These are phyloP conservation scores for Tragelaphus imberbis DNA, from an alignment of 2,113 vertebrate genomes.

Conservation along the genomic window DNA sequence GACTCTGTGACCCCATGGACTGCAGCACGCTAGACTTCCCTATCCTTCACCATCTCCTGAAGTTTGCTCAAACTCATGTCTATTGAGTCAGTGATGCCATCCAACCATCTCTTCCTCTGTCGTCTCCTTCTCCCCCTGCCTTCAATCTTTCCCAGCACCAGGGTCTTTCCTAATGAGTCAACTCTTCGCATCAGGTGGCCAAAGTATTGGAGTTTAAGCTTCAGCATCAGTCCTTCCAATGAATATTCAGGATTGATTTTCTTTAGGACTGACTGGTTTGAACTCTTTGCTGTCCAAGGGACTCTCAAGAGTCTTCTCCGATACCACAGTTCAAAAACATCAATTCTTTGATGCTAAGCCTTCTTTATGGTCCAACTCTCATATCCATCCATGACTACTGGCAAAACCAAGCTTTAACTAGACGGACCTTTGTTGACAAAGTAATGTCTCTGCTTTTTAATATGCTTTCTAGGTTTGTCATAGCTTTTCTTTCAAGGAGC, in stretches of 20 bases:
- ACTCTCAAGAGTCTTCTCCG: neutral
- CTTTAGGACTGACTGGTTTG: neutral
- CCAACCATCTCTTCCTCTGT: neutral
- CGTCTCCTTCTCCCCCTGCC: neutral
- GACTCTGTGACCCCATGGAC: neutral
- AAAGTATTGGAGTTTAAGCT: neutral
- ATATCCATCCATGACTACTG: neutral
- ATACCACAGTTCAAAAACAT: neutral
- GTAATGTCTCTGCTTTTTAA: neutral
- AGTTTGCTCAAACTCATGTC: neutral
- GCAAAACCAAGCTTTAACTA: neutral
- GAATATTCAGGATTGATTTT: neutral
- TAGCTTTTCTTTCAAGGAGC: neutral
- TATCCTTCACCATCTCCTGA: neutral
- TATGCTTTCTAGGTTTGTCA: neutral
- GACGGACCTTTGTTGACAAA: neutral
- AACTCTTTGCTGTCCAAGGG: neutral
- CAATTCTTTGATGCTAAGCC: neutral
- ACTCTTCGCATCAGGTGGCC: rapidly evolving
- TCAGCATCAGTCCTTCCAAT: neutral
- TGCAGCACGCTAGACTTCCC: neutral
- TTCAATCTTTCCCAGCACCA: neutral
- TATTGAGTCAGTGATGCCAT: neutral
- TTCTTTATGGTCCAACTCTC: neutral
- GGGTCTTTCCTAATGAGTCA: neutral